Evolutionary conservation across 2,113 vertebrate genomes (phyloP).

Genomic region (Perca schrenkii): DNA sequence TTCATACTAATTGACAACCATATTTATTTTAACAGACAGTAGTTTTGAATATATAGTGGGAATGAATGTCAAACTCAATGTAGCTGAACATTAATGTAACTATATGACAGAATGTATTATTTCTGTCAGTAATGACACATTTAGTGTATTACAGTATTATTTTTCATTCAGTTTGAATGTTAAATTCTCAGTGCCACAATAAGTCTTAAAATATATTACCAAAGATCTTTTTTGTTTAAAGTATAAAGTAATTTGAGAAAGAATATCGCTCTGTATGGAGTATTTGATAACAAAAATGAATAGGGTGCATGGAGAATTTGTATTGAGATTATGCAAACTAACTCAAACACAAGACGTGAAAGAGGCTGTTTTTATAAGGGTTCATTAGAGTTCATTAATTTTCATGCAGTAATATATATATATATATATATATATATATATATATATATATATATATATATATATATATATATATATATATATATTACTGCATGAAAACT

Average conservation of each 20-base stretch:
- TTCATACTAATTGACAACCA: no score
- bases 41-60: not conserved
- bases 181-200: not conserved
- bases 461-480: no score
- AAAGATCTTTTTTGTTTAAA: not conserved
- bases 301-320: not conserved
- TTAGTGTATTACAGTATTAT: not conserved
- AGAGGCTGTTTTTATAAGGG: not conserved
- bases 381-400: slow-evolving; percentile 19
- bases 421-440: no score
- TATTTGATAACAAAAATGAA: slow-evolving; percentile 4
- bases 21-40: not conserved
- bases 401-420: not conserved
- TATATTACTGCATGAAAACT: no score
- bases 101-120: not conserved
- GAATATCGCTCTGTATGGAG: not conserved
- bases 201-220: not conserved
- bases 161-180: not conserved
- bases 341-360: not conserved
- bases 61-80: not conserved
- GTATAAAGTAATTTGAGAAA: slow-evolving; percentile 9
- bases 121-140: not conserved
- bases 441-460: no score
- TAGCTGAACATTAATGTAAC: not conserved
- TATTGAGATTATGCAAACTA: slow-evolving; percentile 13